A percentile compares a stretch with the other conserved stretches of the same genome.
phyloP scores from a whole-genome alignment of 1,140 invertebrate genomes.

The Lepidurus packardi region DNA sequence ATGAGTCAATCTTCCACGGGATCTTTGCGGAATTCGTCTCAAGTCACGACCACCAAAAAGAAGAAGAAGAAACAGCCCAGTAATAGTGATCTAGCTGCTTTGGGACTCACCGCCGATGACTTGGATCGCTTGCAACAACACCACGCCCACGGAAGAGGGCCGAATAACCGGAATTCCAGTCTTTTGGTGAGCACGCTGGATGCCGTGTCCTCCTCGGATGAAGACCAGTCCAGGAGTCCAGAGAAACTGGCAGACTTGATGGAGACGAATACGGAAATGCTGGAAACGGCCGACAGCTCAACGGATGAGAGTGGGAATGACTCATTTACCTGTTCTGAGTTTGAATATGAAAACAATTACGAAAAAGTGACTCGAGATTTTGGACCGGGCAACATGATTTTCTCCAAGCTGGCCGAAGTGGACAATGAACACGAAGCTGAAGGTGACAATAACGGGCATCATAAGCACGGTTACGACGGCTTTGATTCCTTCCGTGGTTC shows the following conservation, averaged over 20 bases:
- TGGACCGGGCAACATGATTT: conserved; percentile 52
- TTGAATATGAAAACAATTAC: conserved; percentile 88
- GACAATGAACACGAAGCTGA: conserved; percentile 49
- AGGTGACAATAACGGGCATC: conserved; percentile 46
- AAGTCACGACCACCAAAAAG: conserved; percentile 50
- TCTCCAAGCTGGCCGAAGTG: conserved; percentile 60
- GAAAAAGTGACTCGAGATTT: conserved; percentile 55
- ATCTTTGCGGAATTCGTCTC: conserved; percentile 45
- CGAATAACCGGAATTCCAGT: conserved; percentile 59
- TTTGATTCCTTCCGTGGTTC: conserved; percentile 90
- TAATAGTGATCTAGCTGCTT: conserved; percentile 44
- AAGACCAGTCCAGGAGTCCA: conserved; percentile 55
- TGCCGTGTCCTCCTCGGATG: conserved; percentile 85
- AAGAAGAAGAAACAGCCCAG: conserved; percentile 39
- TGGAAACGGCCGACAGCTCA: conserved; percentile 56
- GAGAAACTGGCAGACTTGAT: conserved; percentile 47
- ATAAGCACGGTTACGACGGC: conserved; percentile 60
- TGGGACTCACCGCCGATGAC: conserved; percentile 85
- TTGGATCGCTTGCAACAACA: conserved; percentile 82
- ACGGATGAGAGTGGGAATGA: conserved; percentile 94
- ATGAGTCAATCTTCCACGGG: conserved; percentile 65
- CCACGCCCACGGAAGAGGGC: conserved; percentile 48
- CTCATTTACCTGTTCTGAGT: conserved; percentile 96
- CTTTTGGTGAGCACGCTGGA: conserved; percentile 80
- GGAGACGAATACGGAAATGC: conserved; percentile 45